These are phyloP conservation scores for Lasioglossum baleicum DNA, from an alignment of 1,140 invertebrate species.

Conservation along the genomic window DNA sequence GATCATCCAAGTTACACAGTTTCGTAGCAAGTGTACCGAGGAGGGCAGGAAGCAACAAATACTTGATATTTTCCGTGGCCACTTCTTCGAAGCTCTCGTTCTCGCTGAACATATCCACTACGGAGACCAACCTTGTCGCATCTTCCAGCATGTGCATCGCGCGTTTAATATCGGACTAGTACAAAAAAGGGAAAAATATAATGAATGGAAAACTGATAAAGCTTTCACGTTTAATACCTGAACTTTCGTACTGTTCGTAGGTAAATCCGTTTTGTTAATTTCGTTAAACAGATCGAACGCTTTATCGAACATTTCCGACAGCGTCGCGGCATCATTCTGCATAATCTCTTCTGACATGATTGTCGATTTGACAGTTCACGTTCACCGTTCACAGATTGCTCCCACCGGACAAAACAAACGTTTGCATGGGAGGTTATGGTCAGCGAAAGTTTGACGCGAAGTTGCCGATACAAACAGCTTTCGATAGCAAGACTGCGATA, in stretches of 20 bases:
- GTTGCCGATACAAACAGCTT: neutral
- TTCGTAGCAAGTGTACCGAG: slow-evolving; percentile 88
- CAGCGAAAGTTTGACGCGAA: neutral
- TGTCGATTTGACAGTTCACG: neutral
- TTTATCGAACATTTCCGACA: slow-evolving; percentile 82
- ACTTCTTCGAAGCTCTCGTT: slow-evolving; percentile 95
- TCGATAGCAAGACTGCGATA: neutral
- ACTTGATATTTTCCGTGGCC: slow-evolving; percentile 90
- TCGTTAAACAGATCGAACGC: slow-evolving; percentile 82
- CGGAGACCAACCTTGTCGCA: slow-evolving; percentile 88
- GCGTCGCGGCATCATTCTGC: slow-evolving; percentile 59
- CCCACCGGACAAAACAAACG: neutral
- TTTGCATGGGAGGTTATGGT: slow-evolving; percentile 4
- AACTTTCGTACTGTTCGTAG: slow-evolving; percentile 82
- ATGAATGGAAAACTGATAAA: neutral
- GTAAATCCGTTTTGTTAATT: slow-evolving; percentile 80
- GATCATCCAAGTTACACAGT: slow-evolving; percentile 82
- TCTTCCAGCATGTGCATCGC: slow-evolving; percentile 88
- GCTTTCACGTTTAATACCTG: slow-evolving; percentile 78
- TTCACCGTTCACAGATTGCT: neutral
- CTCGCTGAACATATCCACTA: slow-evolving; percentile 89
- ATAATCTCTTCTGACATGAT: slow-evolving; percentile 16
- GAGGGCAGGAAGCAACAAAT: slow-evolving; percentile 90
- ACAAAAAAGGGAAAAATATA: slow-evolving; percentile 25
- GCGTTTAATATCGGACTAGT: slow-evolving; percentile 85